These are phyloP conservation scores for Eristalinus sepulchralis DNA, from an alignment of 2,888 invertebrate genomes.

Conservation along the genomic window DNA sequence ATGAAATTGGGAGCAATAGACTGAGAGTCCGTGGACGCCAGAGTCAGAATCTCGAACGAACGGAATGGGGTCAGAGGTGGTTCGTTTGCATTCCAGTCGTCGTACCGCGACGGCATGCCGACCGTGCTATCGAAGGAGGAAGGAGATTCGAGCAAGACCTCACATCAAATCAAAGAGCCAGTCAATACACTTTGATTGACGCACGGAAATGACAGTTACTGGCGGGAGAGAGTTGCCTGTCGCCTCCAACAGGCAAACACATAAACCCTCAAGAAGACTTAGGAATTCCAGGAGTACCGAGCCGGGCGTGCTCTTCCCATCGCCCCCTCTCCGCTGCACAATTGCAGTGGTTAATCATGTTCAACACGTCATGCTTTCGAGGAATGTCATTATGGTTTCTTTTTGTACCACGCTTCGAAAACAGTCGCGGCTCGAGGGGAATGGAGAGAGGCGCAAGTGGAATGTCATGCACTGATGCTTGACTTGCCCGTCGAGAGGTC, in stretches of 20 bases:
- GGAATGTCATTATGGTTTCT: slow-evolving; percentile 50
- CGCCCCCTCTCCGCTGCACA: background rate
- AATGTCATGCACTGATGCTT: slow-evolving; percentile 61
- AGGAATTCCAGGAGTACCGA: slow-evolving; percentile 46
- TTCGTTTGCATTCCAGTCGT: slow-evolving; percentile 69
- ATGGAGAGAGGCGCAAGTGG: slow-evolving; percentile 38
- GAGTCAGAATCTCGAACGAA: slow-evolving; percentile 51
- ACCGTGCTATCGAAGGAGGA: background rate
- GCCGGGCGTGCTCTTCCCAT: background rate
- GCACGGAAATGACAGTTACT: slow-evolving; percentile 54
- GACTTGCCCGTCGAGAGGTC: slow-evolving; percentile 26
- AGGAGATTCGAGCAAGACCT: slow-evolving; percentile 21
- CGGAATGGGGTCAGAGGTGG: slow-evolving; percentile 67
- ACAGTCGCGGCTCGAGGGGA: background rate
- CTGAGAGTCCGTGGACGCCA: slow-evolving; percentile 49
- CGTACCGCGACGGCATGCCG: no score
- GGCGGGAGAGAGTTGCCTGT: slow-evolving; percentile 5
- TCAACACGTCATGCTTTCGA: slow-evolving; percentile 56
- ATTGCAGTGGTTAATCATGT: slow-evolving; percentile 58
- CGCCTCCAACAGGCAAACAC: slow-evolving; percentile 6
- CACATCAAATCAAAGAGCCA: slow-evolving; percentile 24
- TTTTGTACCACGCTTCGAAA: slow-evolving; percentile 6
- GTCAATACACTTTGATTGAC: slow-evolving; percentile 25
- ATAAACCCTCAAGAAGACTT: slow-evolving; percentile 37
- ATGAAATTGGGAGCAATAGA: slow-evolving; percentile 69